Percentiles rank a stretch among this genome's conserved stretches.
These are phyloP conservation scores for Micromys minutus DNA, from an alignment of 2,113 vertebrate species.

Conservation along the genomic window DNA sequence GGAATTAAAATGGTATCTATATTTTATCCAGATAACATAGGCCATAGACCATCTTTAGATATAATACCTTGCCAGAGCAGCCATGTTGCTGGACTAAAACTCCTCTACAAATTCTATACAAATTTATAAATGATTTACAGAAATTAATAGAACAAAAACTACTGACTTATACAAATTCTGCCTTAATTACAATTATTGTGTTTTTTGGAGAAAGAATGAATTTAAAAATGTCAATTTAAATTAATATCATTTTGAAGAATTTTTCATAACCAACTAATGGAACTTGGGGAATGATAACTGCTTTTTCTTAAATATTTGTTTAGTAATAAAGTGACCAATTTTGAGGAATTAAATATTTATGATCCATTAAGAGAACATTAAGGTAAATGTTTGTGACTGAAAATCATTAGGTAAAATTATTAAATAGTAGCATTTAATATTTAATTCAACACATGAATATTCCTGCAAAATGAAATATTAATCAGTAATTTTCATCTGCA, in stretches of 20 bases:
- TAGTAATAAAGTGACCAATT: not conserved
- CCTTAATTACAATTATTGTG: not conserved
- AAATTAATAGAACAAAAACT: not conserved
- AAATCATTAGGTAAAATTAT: slow-evolving; percentile 27
- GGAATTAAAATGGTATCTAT: no score
- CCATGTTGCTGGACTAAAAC: no score
- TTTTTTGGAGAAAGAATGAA: not conserved
- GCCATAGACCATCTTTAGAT: no score
- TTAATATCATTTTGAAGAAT: not conserved
- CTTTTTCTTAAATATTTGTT: not conserved
- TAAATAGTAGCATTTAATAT: not conserved
- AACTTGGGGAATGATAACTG: not conserved
- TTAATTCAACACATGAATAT: not conserved
- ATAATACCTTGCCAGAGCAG: no score
- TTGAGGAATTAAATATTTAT: slow-evolving; percentile 33
- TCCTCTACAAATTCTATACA: not conserved
- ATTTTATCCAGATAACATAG: no score
- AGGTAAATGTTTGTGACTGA: not conserved
- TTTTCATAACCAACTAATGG: not conserved
- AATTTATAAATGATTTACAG: not conserved
- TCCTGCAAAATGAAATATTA: slow-evolving; percentile 10
- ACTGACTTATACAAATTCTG: not conserved
- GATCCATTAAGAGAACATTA: not conserved
- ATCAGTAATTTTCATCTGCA: slow-evolving; percentile 14
- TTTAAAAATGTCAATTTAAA: not conserved